A percentile compares a stretch with the other conserved stretches of the same genome.
Evolutionary conservation across 2,888 invertebrate genomes (phyloP).

Genomic region (Corythucha ciliata): DNA sequence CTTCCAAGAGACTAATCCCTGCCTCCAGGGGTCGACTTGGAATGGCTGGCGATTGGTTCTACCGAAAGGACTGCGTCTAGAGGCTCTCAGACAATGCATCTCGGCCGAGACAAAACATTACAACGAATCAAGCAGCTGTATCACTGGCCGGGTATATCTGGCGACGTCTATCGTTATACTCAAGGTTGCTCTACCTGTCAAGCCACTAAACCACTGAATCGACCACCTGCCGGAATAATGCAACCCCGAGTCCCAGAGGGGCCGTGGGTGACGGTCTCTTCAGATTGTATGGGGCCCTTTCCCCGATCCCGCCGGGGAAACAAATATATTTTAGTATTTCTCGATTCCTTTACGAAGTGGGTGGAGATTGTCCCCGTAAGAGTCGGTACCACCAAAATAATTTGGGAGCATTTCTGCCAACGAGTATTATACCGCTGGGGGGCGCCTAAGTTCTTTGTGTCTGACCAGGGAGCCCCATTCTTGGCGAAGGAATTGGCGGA

Average conservation of each 20-base stretch:
- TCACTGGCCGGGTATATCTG: conserved; percentile 6
- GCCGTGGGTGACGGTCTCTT: neutral
- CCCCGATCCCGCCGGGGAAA: neutral
- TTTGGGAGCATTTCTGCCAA: no score
- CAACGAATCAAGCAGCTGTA: neutral
- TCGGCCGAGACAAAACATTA: conserved; percentile 5
- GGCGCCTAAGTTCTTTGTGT: no score
- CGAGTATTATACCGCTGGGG: no score
- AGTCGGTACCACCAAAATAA: no score
- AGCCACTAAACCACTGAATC: neutral
- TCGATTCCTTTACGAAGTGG: neutral
- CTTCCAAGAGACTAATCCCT: no score
- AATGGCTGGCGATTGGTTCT: conserved; percentile 5
- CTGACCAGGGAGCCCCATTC: no score
- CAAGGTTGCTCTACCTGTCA: neutral
- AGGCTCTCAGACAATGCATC: neutral
- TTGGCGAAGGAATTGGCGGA: no score
- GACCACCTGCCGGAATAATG: neutral
- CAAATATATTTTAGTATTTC: neutral
- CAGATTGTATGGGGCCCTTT: conserved; percentile 3
- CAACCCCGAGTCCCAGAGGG: neutral
- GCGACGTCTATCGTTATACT: neutral
- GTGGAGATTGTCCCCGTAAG: neutral
- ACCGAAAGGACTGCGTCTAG: neutral
- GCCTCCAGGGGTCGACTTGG: no score